phyloP scores from a whole-genome alignment of 2,113 vertebrate species.

The Ardeotis arabs region DNA sequence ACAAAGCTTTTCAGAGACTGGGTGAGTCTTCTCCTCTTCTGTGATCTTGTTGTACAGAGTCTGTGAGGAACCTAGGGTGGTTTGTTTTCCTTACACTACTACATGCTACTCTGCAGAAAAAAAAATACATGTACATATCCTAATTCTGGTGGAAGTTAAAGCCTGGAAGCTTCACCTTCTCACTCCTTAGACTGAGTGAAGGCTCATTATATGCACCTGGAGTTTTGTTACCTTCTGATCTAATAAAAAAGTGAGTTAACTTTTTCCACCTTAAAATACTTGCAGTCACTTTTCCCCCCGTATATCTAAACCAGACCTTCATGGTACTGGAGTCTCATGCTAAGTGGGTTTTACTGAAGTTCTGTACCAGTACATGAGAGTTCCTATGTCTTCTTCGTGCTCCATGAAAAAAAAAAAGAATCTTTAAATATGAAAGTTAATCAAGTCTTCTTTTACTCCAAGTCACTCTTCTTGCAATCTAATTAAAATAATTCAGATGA shows the following conservation, averaged over 20 bases:
- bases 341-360: neutral
- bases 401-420: neutral
- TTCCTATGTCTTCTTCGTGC: neutral
- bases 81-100: neutral
- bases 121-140: neutral
- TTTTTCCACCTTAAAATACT: slow-evolving; percentile 15
- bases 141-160: neutral
- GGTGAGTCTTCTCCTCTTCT: neutral
- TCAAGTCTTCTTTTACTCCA: slow-evolving; percentile 28
- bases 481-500: slow-evolving; percentile 48
- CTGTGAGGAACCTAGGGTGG: neutral
- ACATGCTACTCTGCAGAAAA: neutral
- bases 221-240: neutral
- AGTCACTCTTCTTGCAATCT: slow-evolving; percentile 39
- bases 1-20: neutral
- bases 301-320: neutral
- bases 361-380: slow-evolving; percentile 12
- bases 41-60: neutral
- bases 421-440: slow-evolving; percentile 32
- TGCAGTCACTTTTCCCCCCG: neutral
- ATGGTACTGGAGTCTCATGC: slow-evolving; percentile 11
- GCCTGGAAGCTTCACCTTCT: neutral
- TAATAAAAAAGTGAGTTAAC: neutral
- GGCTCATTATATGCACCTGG: neutral
- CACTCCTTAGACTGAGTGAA: neutral